These are phyloP conservation scores for Pyrgus malvae DNA, from an alignment of 2,888 invertebrate genomes.

Conservation along the genomic window DNA sequence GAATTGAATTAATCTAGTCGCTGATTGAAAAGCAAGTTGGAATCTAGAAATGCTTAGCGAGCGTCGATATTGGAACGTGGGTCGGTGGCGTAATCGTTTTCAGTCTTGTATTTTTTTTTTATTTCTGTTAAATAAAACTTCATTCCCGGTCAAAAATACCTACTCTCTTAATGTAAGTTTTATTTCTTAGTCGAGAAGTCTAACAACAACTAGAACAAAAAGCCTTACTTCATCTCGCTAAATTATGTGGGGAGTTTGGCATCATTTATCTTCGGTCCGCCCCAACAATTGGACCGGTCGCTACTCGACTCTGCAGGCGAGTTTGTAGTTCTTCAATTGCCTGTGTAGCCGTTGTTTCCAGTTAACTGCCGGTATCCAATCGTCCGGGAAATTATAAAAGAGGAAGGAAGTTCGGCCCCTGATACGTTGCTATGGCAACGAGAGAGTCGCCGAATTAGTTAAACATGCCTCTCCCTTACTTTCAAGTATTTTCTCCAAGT, in stretches of 20 bases:
- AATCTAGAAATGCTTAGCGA: conserved; percentile 30
- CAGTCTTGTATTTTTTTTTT: not conserved
- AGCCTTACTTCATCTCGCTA: not conserved
- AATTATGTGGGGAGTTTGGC: conserved; percentile 5
- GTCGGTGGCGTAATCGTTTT: not conserved
- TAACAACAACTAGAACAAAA: not conserved
- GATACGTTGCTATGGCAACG: conserved; percentile 61
- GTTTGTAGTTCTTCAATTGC: conserved; percentile 21
- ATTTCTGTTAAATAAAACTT: too few species aligned
- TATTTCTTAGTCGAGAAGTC: not conserved
- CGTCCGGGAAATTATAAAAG: conserved; percentile 65
- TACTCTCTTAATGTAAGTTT: too few species aligned
- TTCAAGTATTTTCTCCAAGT: conserved; percentile 23
- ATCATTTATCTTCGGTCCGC: conserved; percentile 23
- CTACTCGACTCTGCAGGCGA: not conserved
- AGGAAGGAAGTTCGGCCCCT: conserved; percentile 52
- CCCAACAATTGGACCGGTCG: conserved; percentile 22
- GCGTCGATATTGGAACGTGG: conserved; percentile 13
- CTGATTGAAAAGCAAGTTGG: conserved; percentile 63
- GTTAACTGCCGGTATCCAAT: conserved; percentile 57
- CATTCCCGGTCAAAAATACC: too few species aligned
- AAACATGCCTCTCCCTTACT: conserved; percentile 60
- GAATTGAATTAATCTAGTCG: conserved; percentile 58
- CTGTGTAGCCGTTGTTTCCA: conserved; percentile 42
- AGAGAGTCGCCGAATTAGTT: conserved; percentile 63